phyloP scores from a whole-genome alignment of 2,888 invertebrate genomes.

The Orthosia gracilis region DNA sequence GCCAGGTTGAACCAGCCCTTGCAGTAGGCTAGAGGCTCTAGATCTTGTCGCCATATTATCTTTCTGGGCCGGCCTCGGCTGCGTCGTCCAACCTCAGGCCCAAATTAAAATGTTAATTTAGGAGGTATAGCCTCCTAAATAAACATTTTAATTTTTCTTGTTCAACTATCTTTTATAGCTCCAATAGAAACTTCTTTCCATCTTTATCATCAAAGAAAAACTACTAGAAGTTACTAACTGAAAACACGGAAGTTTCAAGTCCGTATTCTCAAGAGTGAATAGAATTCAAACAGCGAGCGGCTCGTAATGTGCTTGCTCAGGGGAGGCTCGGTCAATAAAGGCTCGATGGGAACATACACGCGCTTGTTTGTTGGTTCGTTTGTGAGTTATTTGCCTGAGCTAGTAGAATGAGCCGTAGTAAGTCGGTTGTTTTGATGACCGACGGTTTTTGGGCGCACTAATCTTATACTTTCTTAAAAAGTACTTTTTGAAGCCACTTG shows the following conservation, averaged over 20 bases:
- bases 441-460: not conserved
- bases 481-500: not conserved
- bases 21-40: too few relatives aligned
- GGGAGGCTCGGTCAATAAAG: constrained; percentile 73
- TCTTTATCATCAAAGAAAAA: not conserved
- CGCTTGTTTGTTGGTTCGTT: constrained; percentile 42
- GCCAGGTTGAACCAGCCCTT: too few relatives aligned
- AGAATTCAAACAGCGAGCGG: constrained; percentile 54
- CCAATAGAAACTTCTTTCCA: too few relatives aligned
- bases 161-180: too few relatives aligned
- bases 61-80: too few relatives aligned
- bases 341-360: constrained; percentile 61
- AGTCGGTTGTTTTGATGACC: constrained; percentile 12
- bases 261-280: constrained; percentile 31
- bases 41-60: too few relatives aligned
- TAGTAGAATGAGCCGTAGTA: constrained; percentile 27
- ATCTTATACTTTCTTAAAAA: not conserved
- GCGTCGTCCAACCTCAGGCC: too few relatives aligned
- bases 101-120: too few relatives aligned
- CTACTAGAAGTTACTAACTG: not conserved
- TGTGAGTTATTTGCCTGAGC: constrained; percentile 39
- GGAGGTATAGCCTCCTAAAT: too few relatives aligned
- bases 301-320: constrained; percentile 64
- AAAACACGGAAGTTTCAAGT: constrained; percentile 49
- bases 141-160: too few relatives aligned